Evolutionary conservation across 2,888 invertebrate genomes (phyloP).

Genomic region (Maniola hyperantus): DNA sequence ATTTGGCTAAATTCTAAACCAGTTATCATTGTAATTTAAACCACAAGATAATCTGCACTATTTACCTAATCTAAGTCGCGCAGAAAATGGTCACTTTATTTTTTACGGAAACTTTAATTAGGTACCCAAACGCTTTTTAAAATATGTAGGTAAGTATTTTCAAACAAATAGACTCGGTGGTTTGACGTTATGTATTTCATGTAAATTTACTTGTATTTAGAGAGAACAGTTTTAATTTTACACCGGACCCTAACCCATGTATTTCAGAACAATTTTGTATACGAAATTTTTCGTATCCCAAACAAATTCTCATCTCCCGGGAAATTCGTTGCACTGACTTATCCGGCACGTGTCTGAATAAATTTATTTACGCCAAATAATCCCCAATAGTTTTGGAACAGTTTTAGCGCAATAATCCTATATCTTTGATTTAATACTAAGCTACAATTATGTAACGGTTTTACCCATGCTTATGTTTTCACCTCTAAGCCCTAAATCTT

Average conservation of each 20-base stretch:
- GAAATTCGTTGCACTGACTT: slow-evolving; percentile 31
- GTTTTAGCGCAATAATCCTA: neutral
- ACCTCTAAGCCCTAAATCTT: too few relatives aligned
- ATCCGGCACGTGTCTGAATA: slow-evolving; percentile 21
- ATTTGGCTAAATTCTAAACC: too few relatives aligned
- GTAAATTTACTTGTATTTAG: neutral
- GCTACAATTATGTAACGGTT: neutral
- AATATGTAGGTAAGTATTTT: too few relatives aligned
- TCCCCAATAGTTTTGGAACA: slow-evolving; percentile 18
- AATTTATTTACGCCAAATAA: slow-evolving; percentile 32
- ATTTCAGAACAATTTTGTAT: slow-evolving; percentile 14
- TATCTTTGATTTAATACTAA: slow-evolving; percentile 17
- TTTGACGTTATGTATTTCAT: neutral
- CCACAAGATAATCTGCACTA: too few relatives aligned
- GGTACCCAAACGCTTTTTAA: too few relatives aligned
- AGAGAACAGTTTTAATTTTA: slow-evolving; percentile 1
- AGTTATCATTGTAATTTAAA: too few relatives aligned
- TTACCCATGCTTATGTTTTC: too few relatives aligned
- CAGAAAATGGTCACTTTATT: too few relatives aligned
- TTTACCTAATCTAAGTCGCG: too few relatives aligned
- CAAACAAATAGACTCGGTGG: too few relatives aligned
- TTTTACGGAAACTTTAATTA: too few relatives aligned
- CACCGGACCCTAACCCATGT: neutral
- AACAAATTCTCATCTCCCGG: slow-evolving; percentile 28
- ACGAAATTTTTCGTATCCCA: slow-evolving; percentile 22